These are phyloP conservation scores for Erythrocercus mccallii DNA, from an alignment of 2,113 vertebrate species.

Conservation along the genomic window DNA sequence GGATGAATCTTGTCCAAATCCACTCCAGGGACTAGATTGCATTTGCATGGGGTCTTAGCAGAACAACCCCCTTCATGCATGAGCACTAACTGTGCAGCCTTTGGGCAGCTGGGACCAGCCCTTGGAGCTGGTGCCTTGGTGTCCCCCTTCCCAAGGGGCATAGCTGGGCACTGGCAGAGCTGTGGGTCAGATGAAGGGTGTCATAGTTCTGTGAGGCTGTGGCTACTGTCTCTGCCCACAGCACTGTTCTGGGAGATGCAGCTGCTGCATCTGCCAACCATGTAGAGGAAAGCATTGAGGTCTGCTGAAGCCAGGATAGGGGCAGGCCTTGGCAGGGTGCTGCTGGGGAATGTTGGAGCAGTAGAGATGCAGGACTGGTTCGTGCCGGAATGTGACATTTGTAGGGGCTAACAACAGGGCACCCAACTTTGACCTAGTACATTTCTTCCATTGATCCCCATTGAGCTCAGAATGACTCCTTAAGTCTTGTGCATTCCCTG, in stretches of 20 bases:
- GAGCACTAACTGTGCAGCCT: not conserved
- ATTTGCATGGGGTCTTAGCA: not conserved
- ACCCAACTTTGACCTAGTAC: not conserved
- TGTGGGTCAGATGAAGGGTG: not conserved
- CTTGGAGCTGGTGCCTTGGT: not conserved
- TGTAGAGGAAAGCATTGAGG: not conserved
- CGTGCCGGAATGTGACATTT: not conserved
- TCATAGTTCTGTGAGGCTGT: not conserved
- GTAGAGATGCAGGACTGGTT: not conserved
- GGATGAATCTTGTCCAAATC: not conserved
- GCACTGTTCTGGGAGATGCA: not conserved
- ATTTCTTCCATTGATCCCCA: not conserved
- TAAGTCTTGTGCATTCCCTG: not conserved
- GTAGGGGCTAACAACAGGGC: not conserved
- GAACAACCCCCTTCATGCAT: not conserved
- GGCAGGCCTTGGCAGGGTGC: not conserved
- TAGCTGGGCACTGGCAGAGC: not conserved
- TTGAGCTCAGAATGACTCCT: not conserved
- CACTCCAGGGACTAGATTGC: accelerated
- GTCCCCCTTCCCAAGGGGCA: not conserved
- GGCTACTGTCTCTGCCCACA: not conserved
- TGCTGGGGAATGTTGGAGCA: not conserved
- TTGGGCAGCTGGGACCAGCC: not conserved
- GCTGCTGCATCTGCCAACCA: not conserved
- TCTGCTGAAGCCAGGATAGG: not conserved